A percentile compares a stretch with the other conserved stretches of the same genome.
Conservation (phyloP, 2,113 vertebrate genomes). For the Cygnus atratus region DNA sequence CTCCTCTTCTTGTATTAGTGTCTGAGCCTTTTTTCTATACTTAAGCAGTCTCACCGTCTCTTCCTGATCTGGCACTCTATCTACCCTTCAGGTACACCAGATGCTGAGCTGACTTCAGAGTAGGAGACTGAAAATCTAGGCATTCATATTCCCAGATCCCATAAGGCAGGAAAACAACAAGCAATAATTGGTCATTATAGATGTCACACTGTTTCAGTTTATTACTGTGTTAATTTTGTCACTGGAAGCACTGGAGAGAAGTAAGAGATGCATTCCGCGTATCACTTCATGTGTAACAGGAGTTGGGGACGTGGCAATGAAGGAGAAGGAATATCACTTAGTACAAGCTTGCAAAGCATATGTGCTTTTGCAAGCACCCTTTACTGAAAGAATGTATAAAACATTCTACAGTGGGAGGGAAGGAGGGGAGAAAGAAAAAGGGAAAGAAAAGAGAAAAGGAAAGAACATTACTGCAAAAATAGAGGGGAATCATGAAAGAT, state of each 20-base stretch:
- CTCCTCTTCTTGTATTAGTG: background rate
- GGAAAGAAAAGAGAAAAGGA: background rate
- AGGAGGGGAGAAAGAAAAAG: too few species aligned
- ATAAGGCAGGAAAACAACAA: background rate
- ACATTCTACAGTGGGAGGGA: background rate
- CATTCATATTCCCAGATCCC: background rate
- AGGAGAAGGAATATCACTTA: background rate
- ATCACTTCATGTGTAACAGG: rapidly evolving
- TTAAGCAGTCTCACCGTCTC: background rate
- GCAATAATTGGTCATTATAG: background rate
- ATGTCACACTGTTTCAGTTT: background rate
- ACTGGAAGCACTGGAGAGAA: background rate
- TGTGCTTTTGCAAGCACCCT: background rate
- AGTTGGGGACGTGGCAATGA: background rate
- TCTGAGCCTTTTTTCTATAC: background rate
- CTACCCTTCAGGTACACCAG: background rate
- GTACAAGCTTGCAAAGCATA: background rate
- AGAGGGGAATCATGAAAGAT: background rate
- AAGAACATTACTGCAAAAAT: background rate
- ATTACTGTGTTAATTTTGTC: background rate
- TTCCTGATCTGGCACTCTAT: background rate
- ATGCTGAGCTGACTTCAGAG: background rate
- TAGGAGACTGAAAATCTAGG: background rate
- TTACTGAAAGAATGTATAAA: background rate
- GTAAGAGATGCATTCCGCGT: background rate